Conservation (phyloP, 2,888 invertebrate genomes). For the Coenonympha glycerion region DNA sequence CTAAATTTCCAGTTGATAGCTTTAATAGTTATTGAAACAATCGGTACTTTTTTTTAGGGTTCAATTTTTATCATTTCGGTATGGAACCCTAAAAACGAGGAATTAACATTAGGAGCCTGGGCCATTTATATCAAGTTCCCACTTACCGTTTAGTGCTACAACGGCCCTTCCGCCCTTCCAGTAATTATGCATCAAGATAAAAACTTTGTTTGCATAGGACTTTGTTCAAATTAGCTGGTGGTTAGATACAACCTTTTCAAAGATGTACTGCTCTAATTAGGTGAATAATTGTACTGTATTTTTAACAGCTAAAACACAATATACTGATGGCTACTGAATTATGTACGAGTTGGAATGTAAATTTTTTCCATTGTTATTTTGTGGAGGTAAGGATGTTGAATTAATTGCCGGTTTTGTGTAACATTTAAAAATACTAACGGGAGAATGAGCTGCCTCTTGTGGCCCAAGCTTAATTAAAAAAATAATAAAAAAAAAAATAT, state of each 20-base stretch:
- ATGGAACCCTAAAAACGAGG: too few relatives aligned
- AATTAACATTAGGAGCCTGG: constrained; percentile 60
- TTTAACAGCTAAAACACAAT: constrained; percentile 12
- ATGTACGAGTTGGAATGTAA: constrained; percentile 3
- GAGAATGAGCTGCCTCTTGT: too few relatives aligned
- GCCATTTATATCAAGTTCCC: constrained; percentile 56
- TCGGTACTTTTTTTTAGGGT: too few relatives aligned
- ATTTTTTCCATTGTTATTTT: constrained; percentile 10
- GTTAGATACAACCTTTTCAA: constrained; percentile 11
- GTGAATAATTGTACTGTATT: constrained; percentile 18
- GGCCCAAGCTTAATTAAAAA: too few relatives aligned
- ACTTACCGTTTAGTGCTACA: constrained; percentile 57
- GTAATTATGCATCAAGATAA: constrained; percentile 58
- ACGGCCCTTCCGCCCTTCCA: constrained; percentile 47
- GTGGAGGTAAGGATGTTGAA: neutral
- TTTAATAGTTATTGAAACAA: too few relatives aligned
- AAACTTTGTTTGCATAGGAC: constrained; percentile 49
- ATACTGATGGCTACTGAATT: constrained; percentile 6
- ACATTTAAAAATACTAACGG: neutral
- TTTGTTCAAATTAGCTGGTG: constrained; percentile 28
- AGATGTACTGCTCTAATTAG: constrained; percentile 22
- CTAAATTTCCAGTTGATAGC: too few relatives aligned
- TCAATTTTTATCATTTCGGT: too few relatives aligned
- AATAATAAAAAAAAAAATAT: too few relatives aligned
- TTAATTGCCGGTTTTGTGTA: neutral